Percentiles rank a stretch among this genome's conserved stretches.
Conservation (phyloP, 2,113 vertebrate genomes). For the Callocephalon fimbriatum region DNA sequence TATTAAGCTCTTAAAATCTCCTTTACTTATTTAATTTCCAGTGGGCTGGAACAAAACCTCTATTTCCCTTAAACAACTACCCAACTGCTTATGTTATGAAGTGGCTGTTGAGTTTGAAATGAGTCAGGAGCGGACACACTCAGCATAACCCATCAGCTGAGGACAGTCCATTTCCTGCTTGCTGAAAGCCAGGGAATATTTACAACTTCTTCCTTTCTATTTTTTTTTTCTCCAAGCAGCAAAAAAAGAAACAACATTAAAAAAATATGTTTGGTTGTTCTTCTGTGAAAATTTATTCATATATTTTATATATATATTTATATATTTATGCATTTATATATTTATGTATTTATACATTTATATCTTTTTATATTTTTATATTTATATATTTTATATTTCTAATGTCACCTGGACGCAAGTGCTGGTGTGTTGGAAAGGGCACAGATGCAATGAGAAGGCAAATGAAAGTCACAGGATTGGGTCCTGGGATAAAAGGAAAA, state of each 20-base stretch:
- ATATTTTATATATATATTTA: not conserved
- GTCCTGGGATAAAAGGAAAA: not conserved
- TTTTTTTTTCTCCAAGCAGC: fast-evolving
- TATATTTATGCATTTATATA: too few relatives aligned
- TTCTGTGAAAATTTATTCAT: not conserved
- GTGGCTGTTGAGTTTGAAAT: not conserved
- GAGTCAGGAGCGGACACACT: not conserved
- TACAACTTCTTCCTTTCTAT: not conserved
- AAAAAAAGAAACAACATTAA: not conserved
- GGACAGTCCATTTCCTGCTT: not conserved
- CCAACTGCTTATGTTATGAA: not conserved
- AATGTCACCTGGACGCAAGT: not conserved
- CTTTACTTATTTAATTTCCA: not conserved
- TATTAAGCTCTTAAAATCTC: not conserved
- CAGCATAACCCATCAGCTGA: not conserved
- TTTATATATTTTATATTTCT: not conserved
- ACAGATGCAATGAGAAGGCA: not conserved
- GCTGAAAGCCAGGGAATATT: not conserved
- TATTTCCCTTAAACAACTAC: not conserved
- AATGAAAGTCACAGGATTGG: not conserved
- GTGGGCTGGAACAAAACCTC: not conserved
- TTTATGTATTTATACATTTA: too few relatives aligned
- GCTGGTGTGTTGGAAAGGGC: not conserved
- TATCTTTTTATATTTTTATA: not conserved
- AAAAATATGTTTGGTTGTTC: not conserved